phyloP scores from a whole-genome alignment of 2,797 vertebrate genomes.

The Tenualosa thibaudeaui region DNA sequence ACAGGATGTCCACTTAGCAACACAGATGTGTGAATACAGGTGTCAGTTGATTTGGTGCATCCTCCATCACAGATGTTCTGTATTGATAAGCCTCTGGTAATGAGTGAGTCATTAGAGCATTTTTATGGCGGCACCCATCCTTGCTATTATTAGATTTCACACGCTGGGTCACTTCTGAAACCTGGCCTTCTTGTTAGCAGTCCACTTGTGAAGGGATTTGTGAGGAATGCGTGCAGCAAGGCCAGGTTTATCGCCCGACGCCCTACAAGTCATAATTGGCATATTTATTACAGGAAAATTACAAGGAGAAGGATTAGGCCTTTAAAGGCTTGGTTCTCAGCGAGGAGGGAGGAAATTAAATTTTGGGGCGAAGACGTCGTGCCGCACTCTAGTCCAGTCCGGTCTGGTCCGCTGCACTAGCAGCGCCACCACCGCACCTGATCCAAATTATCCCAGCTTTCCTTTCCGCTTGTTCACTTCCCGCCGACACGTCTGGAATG shows the following conservation, averaged over 20 bases:
- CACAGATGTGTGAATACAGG: not conserved
- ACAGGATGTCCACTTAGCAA: not conserved
- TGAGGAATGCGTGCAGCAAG: not conserved
- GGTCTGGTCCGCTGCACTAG: not conserved
- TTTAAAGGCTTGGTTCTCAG: slow-evolving; percentile 16
- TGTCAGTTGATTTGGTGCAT: not conserved
- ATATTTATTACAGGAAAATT: slow-evolving; percentile 64
- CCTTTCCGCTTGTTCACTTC: slow-evolving; percentile 49
- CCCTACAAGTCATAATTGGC: slow-evolving; percentile 49
- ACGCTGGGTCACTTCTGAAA: not conserved
- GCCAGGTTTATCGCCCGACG: slow-evolving; percentile 1
- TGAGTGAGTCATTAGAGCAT: not conserved
- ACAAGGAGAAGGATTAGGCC: slow-evolving; percentile 13
- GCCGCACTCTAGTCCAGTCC: slow-evolving; percentile 56
- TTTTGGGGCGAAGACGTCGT: slow-evolving; percentile 60
- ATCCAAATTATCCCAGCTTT: slow-evolving; percentile 67
- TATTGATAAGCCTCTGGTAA: not conserved
- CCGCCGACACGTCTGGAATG: not conserved
- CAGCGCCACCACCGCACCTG: slow-evolving; percentile 59
- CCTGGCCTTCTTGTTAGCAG: not conserved
- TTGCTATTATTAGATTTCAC: slow-evolving; percentile 10
- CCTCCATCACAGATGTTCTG: not conserved
- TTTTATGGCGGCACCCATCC: not conserved
- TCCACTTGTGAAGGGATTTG: not conserved
- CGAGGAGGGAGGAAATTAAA: slow-evolving; percentile 78